Conservation (phyloP, 2,888 invertebrate species). For the Geotrupes spiniger region DNA sequence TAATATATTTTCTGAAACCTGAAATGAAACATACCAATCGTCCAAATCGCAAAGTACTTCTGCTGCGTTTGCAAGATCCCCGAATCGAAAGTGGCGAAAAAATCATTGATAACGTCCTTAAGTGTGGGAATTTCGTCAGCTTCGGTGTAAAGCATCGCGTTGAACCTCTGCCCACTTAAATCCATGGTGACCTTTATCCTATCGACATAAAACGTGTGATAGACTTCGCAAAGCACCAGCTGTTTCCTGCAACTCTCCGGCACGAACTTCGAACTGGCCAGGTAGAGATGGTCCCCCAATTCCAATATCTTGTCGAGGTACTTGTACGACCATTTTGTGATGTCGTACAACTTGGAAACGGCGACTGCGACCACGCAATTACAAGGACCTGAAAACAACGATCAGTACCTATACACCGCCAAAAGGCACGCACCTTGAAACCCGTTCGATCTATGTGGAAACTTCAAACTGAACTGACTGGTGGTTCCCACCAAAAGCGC, state of each 20-base stretch:
- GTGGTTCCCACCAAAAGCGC: constrained; percentile 39
- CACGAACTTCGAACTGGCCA: constrained; percentile 32
- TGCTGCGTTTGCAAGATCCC: constrained; percentile 37
- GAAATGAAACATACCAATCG: constrained; percentile 16
- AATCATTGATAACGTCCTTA: constrained; percentile 29
- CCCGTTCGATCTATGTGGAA: constrained; percentile 38
- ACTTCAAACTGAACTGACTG: constrained; percentile 41
- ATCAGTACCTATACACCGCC: background rate
- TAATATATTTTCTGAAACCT: background rate
- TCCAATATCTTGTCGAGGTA: constrained; percentile 57
- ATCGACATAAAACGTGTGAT: constrained; percentile 37
- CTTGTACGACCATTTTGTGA: constrained; percentile 58
- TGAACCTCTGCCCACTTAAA: constrained; percentile 31
- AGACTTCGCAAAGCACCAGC: constrained; percentile 36
- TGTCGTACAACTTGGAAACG: constrained; percentile 55
- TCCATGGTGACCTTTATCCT: constrained; percentile 37
- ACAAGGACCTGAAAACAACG: constrained; percentile 46
- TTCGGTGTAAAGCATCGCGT: constrained; percentile 27
- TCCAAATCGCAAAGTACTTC: constrained; percentile 41
- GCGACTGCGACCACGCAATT: constrained; percentile 59
- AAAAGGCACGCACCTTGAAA: constrained; percentile 37
- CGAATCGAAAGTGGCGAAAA: constrained; percentile 35
- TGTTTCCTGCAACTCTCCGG: constrained; percentile 30
- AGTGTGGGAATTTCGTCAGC: constrained; percentile 22
- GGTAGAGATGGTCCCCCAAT: constrained; percentile 55